Evolutionary conservation across 2,797 vertebrate species (phyloP).

Genomic region (Pipistrellus kuhlii): DNA sequence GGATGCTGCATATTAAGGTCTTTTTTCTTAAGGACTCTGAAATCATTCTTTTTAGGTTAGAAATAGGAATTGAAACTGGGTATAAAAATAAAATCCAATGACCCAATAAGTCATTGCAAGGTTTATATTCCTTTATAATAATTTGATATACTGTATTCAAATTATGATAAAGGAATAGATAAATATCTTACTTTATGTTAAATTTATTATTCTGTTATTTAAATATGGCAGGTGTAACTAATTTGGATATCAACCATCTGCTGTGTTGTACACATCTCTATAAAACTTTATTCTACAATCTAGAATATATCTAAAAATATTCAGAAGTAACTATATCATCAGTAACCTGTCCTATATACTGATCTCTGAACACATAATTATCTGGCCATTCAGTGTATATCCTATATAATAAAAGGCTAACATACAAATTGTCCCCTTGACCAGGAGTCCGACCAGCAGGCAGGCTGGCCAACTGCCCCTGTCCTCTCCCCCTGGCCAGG

Average conservation of each 20-base stretch:
- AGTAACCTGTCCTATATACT: constrained; percentile 76
- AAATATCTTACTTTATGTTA: constrained; percentile 61
- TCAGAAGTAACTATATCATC: constrained; percentile 81
- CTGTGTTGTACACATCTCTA: constrained; percentile 78
- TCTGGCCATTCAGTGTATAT: too few relatives aligned
- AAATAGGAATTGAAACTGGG: constrained; percentile 19
- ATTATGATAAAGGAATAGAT: too few relatives aligned
- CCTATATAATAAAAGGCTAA: too few relatives aligned
- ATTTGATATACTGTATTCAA: constrained; percentile 41
- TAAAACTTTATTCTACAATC: constrained; percentile 82
- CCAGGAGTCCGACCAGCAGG: too few relatives aligned
- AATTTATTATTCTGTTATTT: constrained; percentile 77
- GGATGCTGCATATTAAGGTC: neutral
- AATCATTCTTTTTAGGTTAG: constrained; percentile 39
- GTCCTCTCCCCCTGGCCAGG: too few relatives aligned
- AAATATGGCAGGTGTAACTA: constrained; percentile 76
- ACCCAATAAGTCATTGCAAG: neutral
- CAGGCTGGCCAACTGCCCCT: too few relatives aligned
- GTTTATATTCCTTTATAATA: constrained; percentile 57
- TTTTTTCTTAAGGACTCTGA: constrained; percentile 39
- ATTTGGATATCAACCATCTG: constrained; percentile 82
- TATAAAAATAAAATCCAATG: constrained; percentile 46
- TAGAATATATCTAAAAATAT: constrained; percentile 82
- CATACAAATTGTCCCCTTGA: too few relatives aligned
- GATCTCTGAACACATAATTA: too few relatives aligned